phyloP scores from a whole-genome alignment of 2,113 vertebrate genomes.

The Myiozetetes cayanensis region DNA sequence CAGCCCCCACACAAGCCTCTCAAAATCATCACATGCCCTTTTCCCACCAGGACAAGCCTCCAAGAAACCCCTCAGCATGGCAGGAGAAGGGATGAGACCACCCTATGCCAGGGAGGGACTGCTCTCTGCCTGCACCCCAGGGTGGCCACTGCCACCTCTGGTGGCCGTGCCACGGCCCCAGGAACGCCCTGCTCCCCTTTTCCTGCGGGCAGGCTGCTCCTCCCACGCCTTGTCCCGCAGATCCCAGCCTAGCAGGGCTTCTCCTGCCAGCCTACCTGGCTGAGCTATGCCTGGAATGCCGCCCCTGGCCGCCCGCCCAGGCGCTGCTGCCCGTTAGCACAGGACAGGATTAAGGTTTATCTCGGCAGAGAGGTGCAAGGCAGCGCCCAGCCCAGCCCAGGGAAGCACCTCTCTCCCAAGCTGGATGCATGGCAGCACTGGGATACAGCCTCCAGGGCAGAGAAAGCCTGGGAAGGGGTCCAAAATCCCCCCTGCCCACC shows the following conservation, averaged over 20 bases:
- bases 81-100: not conserved
- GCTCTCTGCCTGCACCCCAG: not conserved
- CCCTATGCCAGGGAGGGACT: accelerated
- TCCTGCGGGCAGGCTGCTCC: not conserved
- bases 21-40: not conserved
- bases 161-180: not conserved
- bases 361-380: not conserved
- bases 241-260: not conserved
- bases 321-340: not conserved
- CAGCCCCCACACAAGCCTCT: accelerated
- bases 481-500: not conserved
- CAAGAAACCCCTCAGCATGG: accelerated
- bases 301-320: not conserved
- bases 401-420: not conserved
- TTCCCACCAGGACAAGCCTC: not conserved
- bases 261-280: constrained; percentile 46
- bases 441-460: not conserved
- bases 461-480: not conserved
- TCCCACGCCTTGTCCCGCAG: not conserved
- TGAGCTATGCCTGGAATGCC: constrained; percentile 53
- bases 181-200: not conserved
- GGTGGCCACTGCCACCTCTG: not conserved
- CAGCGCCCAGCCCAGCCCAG: not conserved
- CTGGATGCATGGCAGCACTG: not conserved
- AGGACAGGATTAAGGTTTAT: not conserved